Evolutionary conservation across 2,888 invertebrate genomes (phyloP), one percentile per base, ranked within the genome.

Genomic region (Harpalus rubripes): DNA sequence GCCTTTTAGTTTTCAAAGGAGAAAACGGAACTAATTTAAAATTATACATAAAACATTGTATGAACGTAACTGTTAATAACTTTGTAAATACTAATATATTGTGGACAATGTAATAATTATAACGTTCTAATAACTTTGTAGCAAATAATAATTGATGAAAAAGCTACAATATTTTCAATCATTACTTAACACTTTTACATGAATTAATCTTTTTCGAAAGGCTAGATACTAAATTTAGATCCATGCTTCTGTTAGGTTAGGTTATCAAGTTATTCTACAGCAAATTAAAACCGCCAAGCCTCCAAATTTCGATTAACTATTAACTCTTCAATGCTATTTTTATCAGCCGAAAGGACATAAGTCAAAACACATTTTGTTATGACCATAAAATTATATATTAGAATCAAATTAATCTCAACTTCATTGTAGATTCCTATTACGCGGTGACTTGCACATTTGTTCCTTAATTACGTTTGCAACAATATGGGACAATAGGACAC

Each of bases 351-450:
- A 68, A 68, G 68, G 68, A 68, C 68, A 68, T n/a, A 39, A 68
- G 68, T 68, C 68, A 68, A 68, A 63, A 63, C 12, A 68, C 39
- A n/a, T 10, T 68, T 15, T 68, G 68, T 68, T 68, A n/a, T 52
- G 26, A 78, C 78, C 78, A 32, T 78, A 78, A 78, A 78, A 78
- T 78, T 78, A 78, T 78, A 78, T 78, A 78, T 78, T 78, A 56
- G 78, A 78, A 56, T 1, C 58, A 58, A 58, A 78, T 56, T 58
- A 78, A 44, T 52, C 74, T 52, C n/a, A 15, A 41, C 16, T 32
- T 78, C 56, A n/a, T 78, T 78, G 78, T 56, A 76, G 74, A 76
- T 76, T 76, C 74, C 1, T 76, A 58, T 80, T 61, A 61, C 41
- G 26, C 8, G 59, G 39, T 80, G 79, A 80, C 79, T 80, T 80